Conservation (phyloP, 1,140 invertebrate species). For the Apis cerana region DNA sequence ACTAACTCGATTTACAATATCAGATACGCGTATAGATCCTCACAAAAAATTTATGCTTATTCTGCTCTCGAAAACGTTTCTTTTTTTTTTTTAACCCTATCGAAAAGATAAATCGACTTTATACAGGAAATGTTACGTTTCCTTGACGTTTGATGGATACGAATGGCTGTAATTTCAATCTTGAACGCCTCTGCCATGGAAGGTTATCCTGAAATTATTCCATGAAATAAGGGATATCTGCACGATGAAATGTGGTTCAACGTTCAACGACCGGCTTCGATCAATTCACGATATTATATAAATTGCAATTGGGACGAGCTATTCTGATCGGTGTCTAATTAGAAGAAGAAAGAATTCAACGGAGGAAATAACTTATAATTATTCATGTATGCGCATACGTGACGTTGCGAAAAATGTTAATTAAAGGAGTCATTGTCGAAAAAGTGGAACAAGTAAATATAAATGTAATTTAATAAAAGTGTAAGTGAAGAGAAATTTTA, state of each 20-base stretch:
- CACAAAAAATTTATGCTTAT: not conserved
- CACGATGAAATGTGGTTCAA: not conserved
- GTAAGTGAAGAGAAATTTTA: too few species aligned
- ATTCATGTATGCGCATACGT: too few species aligned
- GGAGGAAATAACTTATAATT: too few species aligned
- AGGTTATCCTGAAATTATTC: slow-evolving; percentile 8
- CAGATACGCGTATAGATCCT: not conserved
- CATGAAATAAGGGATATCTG: not conserved
- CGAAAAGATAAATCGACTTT: slow-evolving; percentile 53
- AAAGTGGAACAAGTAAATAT: too few species aligned
- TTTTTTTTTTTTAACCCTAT: slow-evolving; percentile 4
- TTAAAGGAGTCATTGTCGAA: too few species aligned
- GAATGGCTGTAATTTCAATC: slow-evolving; percentile 49
- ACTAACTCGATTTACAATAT: not conserved
- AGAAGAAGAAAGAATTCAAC: too few species aligned
- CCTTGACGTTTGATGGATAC: slow-evolving; percentile 59
- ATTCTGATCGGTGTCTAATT: too few species aligned
- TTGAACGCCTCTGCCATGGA: slow-evolving; percentile 5
- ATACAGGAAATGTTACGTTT: slow-evolving; percentile 50
- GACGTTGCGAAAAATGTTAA: too few species aligned
- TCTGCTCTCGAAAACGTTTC: not conserved
- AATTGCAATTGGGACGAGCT: too few species aligned
- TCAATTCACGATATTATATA: not conserved
- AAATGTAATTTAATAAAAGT: too few species aligned
- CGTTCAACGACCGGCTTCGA: not conserved